Evolutionary conservation across 2,113 vertebrate species (phyloP), one percentile per base, ranked within the genome.

Genomic region (Marcusenius ussheri): DNA sequence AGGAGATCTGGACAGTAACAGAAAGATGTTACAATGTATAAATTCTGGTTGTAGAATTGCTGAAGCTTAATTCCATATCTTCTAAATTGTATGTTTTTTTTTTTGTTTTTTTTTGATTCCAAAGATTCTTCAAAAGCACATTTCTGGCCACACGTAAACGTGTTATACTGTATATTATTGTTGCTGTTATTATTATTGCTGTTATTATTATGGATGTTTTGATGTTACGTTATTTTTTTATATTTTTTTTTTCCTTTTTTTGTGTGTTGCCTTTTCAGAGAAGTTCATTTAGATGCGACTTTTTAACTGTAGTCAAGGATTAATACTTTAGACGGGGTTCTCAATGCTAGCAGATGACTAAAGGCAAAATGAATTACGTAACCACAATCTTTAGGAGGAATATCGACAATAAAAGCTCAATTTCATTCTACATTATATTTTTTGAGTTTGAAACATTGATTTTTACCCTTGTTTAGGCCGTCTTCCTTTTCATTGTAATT

Each of bases 41-140:
- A 89, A 89, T 89, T 45, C 31, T 83, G 46, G 51, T 84, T 31
- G n/a, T 62, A 84, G 45, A 24, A 84, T 42, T 24, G 19, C 21
- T 84, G 45, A 46, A 31, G 77, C 56, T 49, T 80, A 89, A 58
- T 58, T 89, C 89, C 77, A 56, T 89, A 46, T 84, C 51, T 89
- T 51, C 77, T 56, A 74, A 45, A 89, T 84, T 31, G 80, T 39
- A 66, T 66, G n/a, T n/a, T 27, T 56, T 56, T 50, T 50, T 15
- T 50, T 50, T 50, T 11, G 0, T 89, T 89, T 83, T 83, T 49
- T 80, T 89, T 89, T 2, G 27, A 83, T 84, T 85, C 89, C 89
- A 89, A 89, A 89, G 89, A 89, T 84, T 89, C 50, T 89, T 83
- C 74, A 89, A 35, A 83, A 89, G 89, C 89, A 89, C 74, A 89